Percentiles rank a stretch among this genome's conserved stretches.
These are phyloP conservation scores for Xanthia togata DNA, from an alignment of 2,888 invertebrate genomes.

Conservation along the genomic window DNA sequence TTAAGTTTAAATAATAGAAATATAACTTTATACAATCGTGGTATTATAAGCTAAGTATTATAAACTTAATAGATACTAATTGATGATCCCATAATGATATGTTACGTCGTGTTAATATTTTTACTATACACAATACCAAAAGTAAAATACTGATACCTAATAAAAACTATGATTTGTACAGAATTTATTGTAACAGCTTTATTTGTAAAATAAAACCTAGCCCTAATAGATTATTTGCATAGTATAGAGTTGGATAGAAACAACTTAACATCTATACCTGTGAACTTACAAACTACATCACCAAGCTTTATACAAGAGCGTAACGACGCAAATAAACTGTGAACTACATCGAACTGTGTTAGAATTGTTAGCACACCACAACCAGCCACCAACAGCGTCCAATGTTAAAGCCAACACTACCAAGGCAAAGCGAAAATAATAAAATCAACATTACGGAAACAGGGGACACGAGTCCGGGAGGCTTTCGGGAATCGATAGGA, in stretches of 20 bases:
- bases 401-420: slow-evolving; percentile 89
- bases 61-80: slow-evolving; percentile 74
- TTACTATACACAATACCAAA: slow-evolving; percentile 65
- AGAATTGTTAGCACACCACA: slow-evolving; percentile 89
- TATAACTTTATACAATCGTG: background rate
- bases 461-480: slow-evolving; percentile 89
- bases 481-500: slow-evolving; percentile 78
- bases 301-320: slow-evolving; percentile 82
- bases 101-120: slow-evolving; percentile 73
- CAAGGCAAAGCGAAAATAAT: slow-evolving; percentile 89
- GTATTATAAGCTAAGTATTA: slow-evolving; percentile 7
- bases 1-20: slow-evolving; percentile 62
- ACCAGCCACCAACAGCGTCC: slow-evolving; percentile 86
- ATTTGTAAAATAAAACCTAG: slow-evolving; percentile 49
- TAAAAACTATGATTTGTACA: slow-evolving; percentile 29
- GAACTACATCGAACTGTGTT: slow-evolving; percentile 82
- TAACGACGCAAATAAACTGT: slow-evolving; percentile 84
- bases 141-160: slow-evolving; percentile 55
- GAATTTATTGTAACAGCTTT: slow-evolving; percentile 21
- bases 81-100: slow-evolving; percentile 66
- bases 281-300: slow-evolving; percentile 69
- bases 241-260: slow-evolving; percentile 50
- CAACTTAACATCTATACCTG: slow-evolving; percentile 63
- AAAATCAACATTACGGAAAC: slow-evolving; percentile 89
- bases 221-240: slow-evolving; percentile 54